Percentiles rank a stretch among this genome's conserved stretches.
Evolutionary conservation across 2,888 invertebrate species (phyloP).

Genomic region (Molorchus minor): DNA sequence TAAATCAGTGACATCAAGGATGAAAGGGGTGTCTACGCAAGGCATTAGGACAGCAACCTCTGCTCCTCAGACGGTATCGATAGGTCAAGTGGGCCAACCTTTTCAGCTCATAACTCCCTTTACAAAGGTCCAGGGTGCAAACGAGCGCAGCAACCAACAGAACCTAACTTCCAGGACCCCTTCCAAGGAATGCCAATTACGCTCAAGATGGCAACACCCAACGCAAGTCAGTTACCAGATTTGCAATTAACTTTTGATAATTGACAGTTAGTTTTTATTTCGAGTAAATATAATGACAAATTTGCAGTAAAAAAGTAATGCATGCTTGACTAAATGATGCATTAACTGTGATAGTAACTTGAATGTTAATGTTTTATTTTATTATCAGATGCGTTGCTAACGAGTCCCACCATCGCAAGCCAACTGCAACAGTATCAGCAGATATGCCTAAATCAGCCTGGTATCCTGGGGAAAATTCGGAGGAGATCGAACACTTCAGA

Average conservation of each 20-base stretch:
- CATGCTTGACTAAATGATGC: slow-evolving; percentile 43
- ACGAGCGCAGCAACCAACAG: slow-evolving; percentile 47
- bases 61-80: slow-evolving; percentile 53
- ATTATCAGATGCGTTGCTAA: slow-evolving; percentile 54
- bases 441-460: slow-evolving; percentile 55
- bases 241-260: slow-evolving; percentile 58
- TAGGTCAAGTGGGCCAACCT: slow-evolving; percentile 55
- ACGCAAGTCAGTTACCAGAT: slow-evolving; percentile 62
- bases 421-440: slow-evolving; percentile 59
- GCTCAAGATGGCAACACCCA: slow-evolving; percentile 60
- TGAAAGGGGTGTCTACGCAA: slow-evolving; percentile 66
- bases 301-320: slow-evolving; percentile 37
- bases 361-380: slow-evolving; percentile 47
- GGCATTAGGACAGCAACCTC: slow-evolving; percentile 52
- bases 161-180: slow-evolving; percentile 53
- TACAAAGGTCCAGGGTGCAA: slow-evolving; percentile 58
- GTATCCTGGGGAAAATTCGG: slow-evolving; percentile 55
- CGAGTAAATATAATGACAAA: slow-evolving; percentile 23
- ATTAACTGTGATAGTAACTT: slow-evolving; percentile 43
- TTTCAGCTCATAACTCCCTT: slow-evolving; percentile 59
- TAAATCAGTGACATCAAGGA: slow-evolving; percentile 73
- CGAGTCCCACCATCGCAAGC: slow-evolving; percentile 49
- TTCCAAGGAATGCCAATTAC: slow-evolving; percentile 60
- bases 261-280: slow-evolving; percentile 43
- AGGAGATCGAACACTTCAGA: slow-evolving; percentile 59